These are phyloP conservation scores for Oikopleura albicans DNA, from an alignment of 23 tunicate genomes.

Conservation along the genomic window DNA sequence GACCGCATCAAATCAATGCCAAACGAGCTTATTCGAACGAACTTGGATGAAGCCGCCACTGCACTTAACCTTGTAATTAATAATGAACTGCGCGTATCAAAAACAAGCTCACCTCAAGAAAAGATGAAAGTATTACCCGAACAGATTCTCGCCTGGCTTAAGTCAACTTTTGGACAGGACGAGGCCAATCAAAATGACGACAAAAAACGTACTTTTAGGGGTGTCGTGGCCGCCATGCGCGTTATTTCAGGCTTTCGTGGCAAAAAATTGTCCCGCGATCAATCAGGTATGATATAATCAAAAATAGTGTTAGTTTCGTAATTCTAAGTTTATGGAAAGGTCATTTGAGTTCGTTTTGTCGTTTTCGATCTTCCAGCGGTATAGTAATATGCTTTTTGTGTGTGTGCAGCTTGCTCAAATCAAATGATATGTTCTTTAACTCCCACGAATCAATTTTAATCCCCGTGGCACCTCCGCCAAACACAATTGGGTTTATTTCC, in stretches of 20 bases:
- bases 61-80: background rate
- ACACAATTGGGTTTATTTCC: no score
- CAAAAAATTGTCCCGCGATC: background rate
- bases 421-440: no score
- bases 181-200: background rate
- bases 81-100: background rate
- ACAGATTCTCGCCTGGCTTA: conserved; percentile 3
- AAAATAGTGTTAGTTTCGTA: no score
- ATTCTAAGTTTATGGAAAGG: no score
- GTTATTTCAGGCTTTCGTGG: background rate
- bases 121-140: conserved; percentile 11
- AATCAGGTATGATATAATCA: background rate
- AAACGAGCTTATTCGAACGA: background rate
- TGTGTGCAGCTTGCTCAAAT: no score
- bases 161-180: conserved; percentile 10
- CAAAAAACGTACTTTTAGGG: conserved; percentile 7
- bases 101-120: background rate
- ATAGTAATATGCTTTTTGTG: no score
- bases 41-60: background rate
- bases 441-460: no score
- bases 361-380: no score
- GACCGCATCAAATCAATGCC: background rate
- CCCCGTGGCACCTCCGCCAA: no score
- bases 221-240: conserved; percentile 9
- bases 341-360: no score